A percentile compares a stretch with the other conserved stretches of the same genome.
These are phyloP conservation scores for Lutjanus erythropterus DNA, from an alignment of 2,113 vertebrate species.

Conservation along the genomic window DNA sequence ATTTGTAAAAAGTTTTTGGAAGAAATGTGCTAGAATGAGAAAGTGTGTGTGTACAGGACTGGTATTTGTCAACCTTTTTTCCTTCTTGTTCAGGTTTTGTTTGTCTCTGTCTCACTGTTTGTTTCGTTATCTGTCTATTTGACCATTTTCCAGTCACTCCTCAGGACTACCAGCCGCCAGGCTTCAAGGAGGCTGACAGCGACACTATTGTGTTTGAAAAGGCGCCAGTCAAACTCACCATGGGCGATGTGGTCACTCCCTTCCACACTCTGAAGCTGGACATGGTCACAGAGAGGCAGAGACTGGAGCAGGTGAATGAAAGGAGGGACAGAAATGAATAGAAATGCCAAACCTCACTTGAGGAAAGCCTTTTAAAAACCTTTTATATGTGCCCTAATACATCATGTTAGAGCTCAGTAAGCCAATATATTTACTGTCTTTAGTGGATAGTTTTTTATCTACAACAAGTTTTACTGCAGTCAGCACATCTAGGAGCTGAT, in stretches of 20 bases:
- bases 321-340: neutral
- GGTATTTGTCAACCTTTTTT: neutral
- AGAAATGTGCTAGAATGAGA: neutral
- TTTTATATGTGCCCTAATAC: neutral
- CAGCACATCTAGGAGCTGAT: neutral
- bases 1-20: neutral
- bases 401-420: neutral
- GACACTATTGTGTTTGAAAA: constrained; percentile 88
- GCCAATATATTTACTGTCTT: neutral
- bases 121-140: neutral
- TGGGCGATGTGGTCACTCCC: constrained; percentile 93
- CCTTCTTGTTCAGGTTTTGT: neutral
- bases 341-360: neutral
- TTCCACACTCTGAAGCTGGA: constrained; percentile 92
- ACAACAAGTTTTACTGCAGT: neutral
- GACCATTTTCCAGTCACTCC: constrained; percentile 80
- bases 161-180: constrained; percentile 93
- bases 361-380: neutral
- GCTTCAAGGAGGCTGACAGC: constrained; percentile 90
- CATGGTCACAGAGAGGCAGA: constrained; percentile 91
- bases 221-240: constrained; percentile 88
- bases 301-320: constrained; percentile 86
- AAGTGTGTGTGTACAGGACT: neutral
- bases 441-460: neutral
- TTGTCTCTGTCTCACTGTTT: neutral